Evolutionary conservation across 2,113 vertebrate genomes (phyloP), one percentile per base, ranked within the genome.

Genomic region (Mesocricetus auratus): DNA sequence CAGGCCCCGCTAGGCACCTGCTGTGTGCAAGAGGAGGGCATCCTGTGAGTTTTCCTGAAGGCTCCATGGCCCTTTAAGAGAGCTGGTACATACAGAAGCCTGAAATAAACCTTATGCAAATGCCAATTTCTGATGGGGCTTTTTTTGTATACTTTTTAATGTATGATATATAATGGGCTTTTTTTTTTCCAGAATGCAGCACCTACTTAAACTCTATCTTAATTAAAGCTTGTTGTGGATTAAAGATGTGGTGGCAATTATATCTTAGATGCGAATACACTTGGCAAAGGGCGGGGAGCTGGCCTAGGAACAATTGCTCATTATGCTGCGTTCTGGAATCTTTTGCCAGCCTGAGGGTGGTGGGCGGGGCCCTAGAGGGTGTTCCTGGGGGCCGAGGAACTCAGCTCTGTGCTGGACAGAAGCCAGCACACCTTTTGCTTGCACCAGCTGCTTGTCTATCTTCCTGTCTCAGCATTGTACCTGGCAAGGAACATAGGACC

Each of bases 31-130:
- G 62, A 85, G 42, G n/a, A 22, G 50, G 39, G 0, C 10, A 1
- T 36, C n/a, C n/a, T 56, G 77, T 39, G 21, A 39, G 50, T 53
- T 24, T 77, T 47, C 58, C 74, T 31, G 45, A 50, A 64, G 60
- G 75, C 33, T 62, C 2, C 0, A 36, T 68, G 86, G 92, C 90
- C 95, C 96, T 97, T 97, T 96, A 96, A 96, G 86, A 89, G 64
- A 90, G 50, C 90, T 22, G 39, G 89, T 85, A 83, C 68, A 85
- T 26, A 77, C 29, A 75, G 19, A 42, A 96, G 92, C 64, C 90
- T 85, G 88, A 97, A 98, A 97, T 96, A 97, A 97, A 78, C 83
- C 94, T 96, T 95, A 95, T 4, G 0, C 94, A 95, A 97, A 97
- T 91, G 93, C 82, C 89, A 94, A 56, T 94, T 92, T 96, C 92